These are phyloP conservation scores for Macrocentrus cingulum DNA, from an alignment of 1,140 invertebrate species.

Conservation along the genomic window DNA sequence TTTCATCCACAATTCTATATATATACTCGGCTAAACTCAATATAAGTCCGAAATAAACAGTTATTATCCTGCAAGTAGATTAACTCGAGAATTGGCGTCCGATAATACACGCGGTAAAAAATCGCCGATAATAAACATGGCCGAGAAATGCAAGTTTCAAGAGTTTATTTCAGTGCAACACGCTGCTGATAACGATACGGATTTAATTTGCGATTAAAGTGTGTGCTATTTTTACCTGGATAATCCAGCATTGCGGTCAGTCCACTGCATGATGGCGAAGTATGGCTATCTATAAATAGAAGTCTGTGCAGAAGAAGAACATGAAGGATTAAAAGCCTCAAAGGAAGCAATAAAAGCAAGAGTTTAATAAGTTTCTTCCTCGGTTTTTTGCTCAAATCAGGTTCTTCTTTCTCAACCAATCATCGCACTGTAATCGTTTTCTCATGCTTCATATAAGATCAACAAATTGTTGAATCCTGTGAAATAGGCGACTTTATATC, in stretches of 20 bases:
- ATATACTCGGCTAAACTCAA: no score
- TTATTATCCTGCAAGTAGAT: no score
- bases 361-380: conserved; percentile 7
- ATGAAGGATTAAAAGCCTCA: not conserved
- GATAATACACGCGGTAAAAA: no score
- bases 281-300: conserved; percentile 41
- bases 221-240: conserved; percentile 33
- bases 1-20: no score
- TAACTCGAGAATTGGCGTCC: no score
- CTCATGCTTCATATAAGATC: not conserved
- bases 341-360: conserved; percentile 4
- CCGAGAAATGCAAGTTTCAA: no score
- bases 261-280: conserved; percentile 25
- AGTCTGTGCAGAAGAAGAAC: conserved; percentile 10
- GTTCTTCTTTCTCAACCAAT: conserved; percentile 1
- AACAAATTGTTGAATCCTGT: not conserved
- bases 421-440: no score
- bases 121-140: no score
- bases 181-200: not conserved
- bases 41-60: no score
- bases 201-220: conserved; percentile 11
- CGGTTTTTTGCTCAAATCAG: conserved; percentile 16
- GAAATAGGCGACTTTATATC: not conserved
- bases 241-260: conserved; percentile 38
- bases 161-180: not conserved